Base-by-base conservation (phyloP, 2,888 invertebrate species). In the Meandrusa payeni region DNA sequence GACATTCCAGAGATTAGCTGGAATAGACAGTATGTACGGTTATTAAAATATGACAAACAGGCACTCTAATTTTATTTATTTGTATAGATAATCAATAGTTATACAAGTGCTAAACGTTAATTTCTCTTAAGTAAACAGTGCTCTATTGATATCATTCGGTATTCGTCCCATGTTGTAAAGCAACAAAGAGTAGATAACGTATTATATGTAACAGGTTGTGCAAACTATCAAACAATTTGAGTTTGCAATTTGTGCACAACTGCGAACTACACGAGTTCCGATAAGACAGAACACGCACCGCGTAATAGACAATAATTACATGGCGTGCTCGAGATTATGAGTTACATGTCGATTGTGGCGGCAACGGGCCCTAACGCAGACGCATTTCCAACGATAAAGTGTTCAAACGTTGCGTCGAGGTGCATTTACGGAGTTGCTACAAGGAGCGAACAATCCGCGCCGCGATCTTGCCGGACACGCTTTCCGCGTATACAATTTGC, bases 331-430 rank as follows among this genome's bases (percentile, higher is more conserved):
- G 47, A 46, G 48, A 52, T 54, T 61, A 55, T 61, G 56, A 61
- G 49, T 62, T 57, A 59, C 55, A 55, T 49, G 52, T 55, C 54
- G 54, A 58, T 61, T 62, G 57, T 64, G 61, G 57, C 55, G 54
- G 55, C 54, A 59, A 52, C 43, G 24, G 29, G 39, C 43, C 37
- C 28, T 33, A n/a, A 41, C 49, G 40, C 41, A 48, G 37, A 20
- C 47, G 46, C 47, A 41, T 36, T 45, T 29, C 43, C 33, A 28
- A 37, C 39, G 54, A 52, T 52, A 50, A 45, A 51, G 47, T 48
- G 51, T 52, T 50, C 51, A 52, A 54, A 51, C 55, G 51, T 54
- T 53, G 52, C 50, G 48, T 48, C 44, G 24, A 34, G 50, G 54
- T 48, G 52, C 56, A 54, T 57, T 56, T 48, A 54, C 52, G 51